Conservation (phyloP, 2,797 vertebrate species). For the Lagocephalus sceleratus region DNA sequence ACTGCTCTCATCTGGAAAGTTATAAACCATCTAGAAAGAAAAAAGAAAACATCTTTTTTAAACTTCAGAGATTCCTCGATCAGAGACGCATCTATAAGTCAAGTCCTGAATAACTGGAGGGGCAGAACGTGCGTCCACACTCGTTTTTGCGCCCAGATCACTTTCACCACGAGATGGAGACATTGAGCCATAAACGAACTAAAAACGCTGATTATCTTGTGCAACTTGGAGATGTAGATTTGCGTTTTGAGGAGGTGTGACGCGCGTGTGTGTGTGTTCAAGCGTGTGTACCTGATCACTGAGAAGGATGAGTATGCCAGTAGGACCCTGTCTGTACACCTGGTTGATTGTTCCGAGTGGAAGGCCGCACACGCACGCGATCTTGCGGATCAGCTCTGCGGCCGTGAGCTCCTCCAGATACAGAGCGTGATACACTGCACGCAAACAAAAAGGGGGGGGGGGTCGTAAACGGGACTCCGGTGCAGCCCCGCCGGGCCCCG, state of each 20-base stretch:
- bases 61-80: no score
- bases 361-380: slow-evolving; percentile 87
- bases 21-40: slow-evolving; percentile 87
- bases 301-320: slow-evolving; percentile 91
- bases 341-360: slow-evolving; percentile 88
- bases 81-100: no score
- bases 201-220: no score
- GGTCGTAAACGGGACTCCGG: background rate
- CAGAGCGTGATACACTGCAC: slow-evolving; percentile 88
- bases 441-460: slow-evolving; percentile 3
- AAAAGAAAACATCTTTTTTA: background rate
- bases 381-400: slow-evolving; percentile 88
- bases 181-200: no score
- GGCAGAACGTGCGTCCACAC: no score
- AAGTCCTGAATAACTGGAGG: no score
- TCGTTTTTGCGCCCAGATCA: no score
- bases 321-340: slow-evolving; percentile 92
- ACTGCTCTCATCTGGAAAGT: slow-evolving; percentile 92
- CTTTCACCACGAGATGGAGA: no score
- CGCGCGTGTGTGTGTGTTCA: background rate
- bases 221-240: no score
- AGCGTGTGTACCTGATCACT: slow-evolving; percentile 84
- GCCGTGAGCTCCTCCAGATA: slow-evolving; percentile 93
- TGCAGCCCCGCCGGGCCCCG: background rate
- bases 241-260: no score